phyloP scores from a whole-genome alignment of 2,888 invertebrate species.

The Parthenolecanium corni region DNA sequence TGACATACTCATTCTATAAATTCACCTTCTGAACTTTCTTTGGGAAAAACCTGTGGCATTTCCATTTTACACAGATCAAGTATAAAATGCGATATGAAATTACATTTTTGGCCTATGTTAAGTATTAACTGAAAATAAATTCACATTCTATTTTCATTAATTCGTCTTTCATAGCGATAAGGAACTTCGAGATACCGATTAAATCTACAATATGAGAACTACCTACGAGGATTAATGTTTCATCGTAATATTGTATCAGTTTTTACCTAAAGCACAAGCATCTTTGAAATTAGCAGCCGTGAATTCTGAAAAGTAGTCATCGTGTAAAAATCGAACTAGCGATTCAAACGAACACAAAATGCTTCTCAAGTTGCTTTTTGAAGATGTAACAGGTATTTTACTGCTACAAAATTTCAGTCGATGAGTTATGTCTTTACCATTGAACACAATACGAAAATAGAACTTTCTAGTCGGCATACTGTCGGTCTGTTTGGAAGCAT shows the following conservation, averaged over 20 bases:
- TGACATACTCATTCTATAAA: no score
- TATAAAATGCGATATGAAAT: no score
- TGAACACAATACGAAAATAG: conserved; percentile 70
- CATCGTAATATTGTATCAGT: no score
- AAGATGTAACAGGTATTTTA: conserved; percentile 44
- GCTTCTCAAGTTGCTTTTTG: conserved; percentile 41
- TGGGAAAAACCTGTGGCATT: no score
- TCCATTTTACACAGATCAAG: no score
- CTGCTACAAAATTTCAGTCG: conserved; percentile 60
- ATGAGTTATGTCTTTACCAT: conserved; percentile 75
- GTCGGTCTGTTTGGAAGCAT: conserved; percentile 28
- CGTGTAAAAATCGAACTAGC: conserved; percentile 75
- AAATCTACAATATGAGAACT: no score
- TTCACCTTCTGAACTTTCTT: no score
- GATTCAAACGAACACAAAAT: conserved; percentile 74
- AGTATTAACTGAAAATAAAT: not conserved
- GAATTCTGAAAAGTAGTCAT: conserved; percentile 69
- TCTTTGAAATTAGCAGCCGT: conserved; percentile 84
- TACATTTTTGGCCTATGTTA: no score
- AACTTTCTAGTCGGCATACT: conserved; percentile 50
- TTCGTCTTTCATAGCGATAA: no score
- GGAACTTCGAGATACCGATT: no score
- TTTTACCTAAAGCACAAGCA: conserved; percentile 45
- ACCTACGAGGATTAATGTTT: no score
- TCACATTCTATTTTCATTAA: no score